These are phyloP conservation scores for Timema podura DNA, from an alignment of 2,888 invertebrate species.

Conservation along the genomic window DNA sequence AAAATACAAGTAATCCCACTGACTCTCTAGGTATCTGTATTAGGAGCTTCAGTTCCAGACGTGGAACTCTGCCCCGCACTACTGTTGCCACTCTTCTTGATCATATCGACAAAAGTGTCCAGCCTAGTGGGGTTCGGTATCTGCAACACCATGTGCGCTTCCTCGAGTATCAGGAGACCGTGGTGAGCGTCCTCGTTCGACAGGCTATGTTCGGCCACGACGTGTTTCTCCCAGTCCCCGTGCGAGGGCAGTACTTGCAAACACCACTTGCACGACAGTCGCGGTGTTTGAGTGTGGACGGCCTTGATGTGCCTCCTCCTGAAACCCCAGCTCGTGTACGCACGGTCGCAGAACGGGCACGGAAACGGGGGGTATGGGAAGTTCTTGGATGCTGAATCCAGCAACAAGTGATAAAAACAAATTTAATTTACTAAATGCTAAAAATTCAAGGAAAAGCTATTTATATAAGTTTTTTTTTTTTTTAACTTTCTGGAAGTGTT, in stretches of 20 bases:
- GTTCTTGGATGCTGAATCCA: constrained; percentile 25
- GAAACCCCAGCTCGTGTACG: constrained; percentile 62
- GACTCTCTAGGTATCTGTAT: background rate
- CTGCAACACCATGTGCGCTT: constrained; percentile 57
- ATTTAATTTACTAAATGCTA: background rate
- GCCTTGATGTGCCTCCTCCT: constrained; percentile 60
- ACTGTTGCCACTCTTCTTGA: constrained; percentile 22
- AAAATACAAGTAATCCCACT: no score
- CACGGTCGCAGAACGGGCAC: constrained; percentile 59
- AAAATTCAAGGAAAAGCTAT: no score
- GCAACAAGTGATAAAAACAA: constrained; percentile 1
- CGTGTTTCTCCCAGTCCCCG: constrained; percentile 58
- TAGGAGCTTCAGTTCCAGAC: background rate
- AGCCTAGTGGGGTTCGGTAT: constrained; percentile 36
- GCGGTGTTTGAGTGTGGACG: constrained; percentile 49
- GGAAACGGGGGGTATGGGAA: constrained; percentile 50
- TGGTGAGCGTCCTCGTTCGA: constrained; percentile 56
- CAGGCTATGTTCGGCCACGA: constrained; percentile 54
- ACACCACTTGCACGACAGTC: constrained; percentile 39
- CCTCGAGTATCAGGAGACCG: constrained; percentile 58
- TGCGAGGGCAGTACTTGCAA: constrained; percentile 50
- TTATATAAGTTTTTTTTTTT: no score
- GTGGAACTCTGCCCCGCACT: background rate
- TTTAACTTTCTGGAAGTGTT: no score
- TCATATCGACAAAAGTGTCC: constrained; percentile 32